Base-by-base conservation (phyloP, 1,140 invertebrate genomes). In the Philotrypesis tridentata region DNA sequence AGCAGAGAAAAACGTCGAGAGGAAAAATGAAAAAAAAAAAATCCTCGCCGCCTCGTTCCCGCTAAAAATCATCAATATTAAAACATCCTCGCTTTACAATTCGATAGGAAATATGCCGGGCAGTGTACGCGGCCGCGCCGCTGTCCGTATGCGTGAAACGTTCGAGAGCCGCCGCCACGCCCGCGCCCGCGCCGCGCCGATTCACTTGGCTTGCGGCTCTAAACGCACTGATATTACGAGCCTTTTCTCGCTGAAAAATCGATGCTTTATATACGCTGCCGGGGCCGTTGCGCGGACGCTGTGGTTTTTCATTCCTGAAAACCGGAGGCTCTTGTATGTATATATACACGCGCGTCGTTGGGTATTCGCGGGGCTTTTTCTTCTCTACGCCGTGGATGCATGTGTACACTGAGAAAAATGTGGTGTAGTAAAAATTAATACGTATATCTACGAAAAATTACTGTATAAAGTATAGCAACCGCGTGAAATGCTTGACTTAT, bases 121-220 rank as follows among this genome's bases (percentile, higher is more conserved):
- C 23, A 65, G 25, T 12, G 61, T 27, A 37, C 33, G 25, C 7
- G 12, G 23, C 0, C 9, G n/a, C n/a, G n/a, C n/a, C n/a, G n/a
- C n/a, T n/a, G n/a, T 65, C 61, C 61, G 23, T 65, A 14, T 65
- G 27, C 61, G 61, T 27, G 61, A 65, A 29, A 65, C 61, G 61
- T 65, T 65, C 29, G 31, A 71, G 12, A 71, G 68, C 17, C n/a
- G 68, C 17, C n/a, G 60, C 17, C n/a, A 29, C 74, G 74, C 74
- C 48, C 74, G 61, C 74, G 74, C 74, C 74, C 74, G 74, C 43
- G 73, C 73, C 73, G 55, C 48, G 55, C 48, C 73, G 73, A 75
- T 75, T 75, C 73, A 37, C 73, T 75, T 29, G 14, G 73, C 73
- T 63, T 73, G 43, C 40, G 71, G 17, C 21, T 55, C 0, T 37